These are phyloP conservation scores for Bimastos eiseni DNA, from an alignment of 2,888 invertebrate species.

Conservation along the genomic window DNA sequence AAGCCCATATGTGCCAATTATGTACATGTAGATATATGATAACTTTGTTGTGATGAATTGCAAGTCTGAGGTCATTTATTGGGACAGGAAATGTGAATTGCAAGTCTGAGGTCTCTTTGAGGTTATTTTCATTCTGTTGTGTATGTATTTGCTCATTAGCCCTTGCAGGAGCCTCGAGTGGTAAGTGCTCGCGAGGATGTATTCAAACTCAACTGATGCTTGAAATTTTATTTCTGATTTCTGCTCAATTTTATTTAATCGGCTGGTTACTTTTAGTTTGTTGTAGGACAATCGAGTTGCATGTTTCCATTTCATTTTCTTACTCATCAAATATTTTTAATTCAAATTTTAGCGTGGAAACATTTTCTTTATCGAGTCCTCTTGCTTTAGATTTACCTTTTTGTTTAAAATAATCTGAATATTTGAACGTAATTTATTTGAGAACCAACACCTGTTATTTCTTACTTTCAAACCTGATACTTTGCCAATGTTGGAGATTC, in stretches of 20 bases:
- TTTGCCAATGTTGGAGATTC: not conserved
- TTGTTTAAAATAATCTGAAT: not conserved
- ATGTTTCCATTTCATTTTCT: not conserved
- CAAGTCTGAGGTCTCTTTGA: not conserved
- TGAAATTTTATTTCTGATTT: not conserved
- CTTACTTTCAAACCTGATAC: not conserved
- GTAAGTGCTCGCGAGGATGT: not conserved
- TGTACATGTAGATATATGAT: too few species aligned
- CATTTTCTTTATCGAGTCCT: not conserved
- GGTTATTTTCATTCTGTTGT: not conserved
- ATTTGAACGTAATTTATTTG: not conserved
- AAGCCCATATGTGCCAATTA: too few species aligned
- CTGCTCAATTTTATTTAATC: not conserved
- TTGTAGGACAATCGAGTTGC: not conserved
- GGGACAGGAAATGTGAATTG: too few species aligned
- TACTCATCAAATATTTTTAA: not conserved
- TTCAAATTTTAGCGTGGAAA: not conserved
- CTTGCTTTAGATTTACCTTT: not conserved
- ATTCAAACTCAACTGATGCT: not conserved
- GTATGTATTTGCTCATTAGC: slow-evolving; percentile 6
- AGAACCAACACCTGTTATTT: not conserved
- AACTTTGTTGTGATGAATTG: too few species aligned
- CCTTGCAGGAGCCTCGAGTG: not conserved
- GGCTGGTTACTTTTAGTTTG: not conserved
- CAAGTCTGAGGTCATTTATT: too few species aligned